Conservation (phyloP, 1,140 invertebrate genomes). For the Sitophilus oryzae region DNA sequence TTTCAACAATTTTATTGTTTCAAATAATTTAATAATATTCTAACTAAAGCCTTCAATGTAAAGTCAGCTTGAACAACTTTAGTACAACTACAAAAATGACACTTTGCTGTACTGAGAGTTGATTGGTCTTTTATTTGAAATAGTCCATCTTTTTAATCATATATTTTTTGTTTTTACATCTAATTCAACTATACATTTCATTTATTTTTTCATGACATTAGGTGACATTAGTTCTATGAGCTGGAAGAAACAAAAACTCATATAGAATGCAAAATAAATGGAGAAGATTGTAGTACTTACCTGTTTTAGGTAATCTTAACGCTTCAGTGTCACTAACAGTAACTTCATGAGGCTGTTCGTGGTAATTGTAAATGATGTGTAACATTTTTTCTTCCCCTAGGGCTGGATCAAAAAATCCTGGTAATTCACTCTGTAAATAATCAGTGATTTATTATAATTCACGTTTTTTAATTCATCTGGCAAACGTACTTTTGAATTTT, state of each 20-base stretch:
- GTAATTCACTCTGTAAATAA: slow-evolving; percentile 76
- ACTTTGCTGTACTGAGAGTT: too few species aligned
- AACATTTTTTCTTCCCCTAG: slow-evolving; percentile 88
- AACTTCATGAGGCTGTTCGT: slow-evolving; percentile 69
- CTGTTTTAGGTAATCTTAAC: slow-evolving; percentile 64
- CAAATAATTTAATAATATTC: too few species aligned
- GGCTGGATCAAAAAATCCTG: slow-evolving; percentile 96
- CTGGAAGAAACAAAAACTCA: slow-evolving; percentile 26
- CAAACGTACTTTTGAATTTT: slow-evolving; percentile 72
- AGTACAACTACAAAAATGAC: too few species aligned
- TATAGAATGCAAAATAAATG: background rate
- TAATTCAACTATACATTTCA: too few species aligned
- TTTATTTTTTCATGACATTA: too few species aligned
- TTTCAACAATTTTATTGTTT: too few species aligned
- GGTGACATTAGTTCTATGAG: slow-evolving; percentile 34
- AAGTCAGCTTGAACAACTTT: too few species aligned
- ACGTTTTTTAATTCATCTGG: slow-evolving; percentile 10
- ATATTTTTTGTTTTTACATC: too few species aligned
- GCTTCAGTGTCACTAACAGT: slow-evolving; percentile 73
- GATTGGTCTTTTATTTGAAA: too few species aligned
- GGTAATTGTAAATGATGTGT: slow-evolving; percentile 80
- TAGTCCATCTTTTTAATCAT: too few species aligned
- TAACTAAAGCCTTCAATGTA: too few species aligned
- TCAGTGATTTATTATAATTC: slow-evolving; percentile 8
- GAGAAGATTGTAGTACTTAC: slow-evolving; percentile 31